Percentiles rank a stretch among this genome's conserved stretches.
These are phyloP conservation scores for Ovibos moschatus DNA, from an alignment of 2,113 vertebrate genomes.

Conservation along the genomic window DNA sequence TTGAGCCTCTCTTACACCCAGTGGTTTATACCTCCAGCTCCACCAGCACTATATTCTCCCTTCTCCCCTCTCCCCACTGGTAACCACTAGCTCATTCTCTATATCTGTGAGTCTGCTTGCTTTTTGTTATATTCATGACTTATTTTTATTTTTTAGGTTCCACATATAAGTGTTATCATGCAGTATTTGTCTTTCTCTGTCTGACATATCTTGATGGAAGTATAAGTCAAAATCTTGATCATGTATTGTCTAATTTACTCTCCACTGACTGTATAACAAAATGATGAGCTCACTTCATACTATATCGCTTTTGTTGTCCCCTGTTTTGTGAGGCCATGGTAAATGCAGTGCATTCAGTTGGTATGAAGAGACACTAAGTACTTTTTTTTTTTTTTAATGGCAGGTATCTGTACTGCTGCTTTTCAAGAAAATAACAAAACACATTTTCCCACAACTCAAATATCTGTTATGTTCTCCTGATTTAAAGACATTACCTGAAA, in stretches of 20 bases:
- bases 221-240: neutral
- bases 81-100: neutral
- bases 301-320: neutral
- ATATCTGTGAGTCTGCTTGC: neutral
- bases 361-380: neutral
- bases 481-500: slow-evolving; percentile 25
- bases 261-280: neutral
- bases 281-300: neutral
- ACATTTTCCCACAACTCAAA: neutral
- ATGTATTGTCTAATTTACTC: neutral
- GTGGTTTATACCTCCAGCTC: neutral
- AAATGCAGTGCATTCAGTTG: neutral
- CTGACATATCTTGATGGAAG: neutral
- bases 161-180: neutral
- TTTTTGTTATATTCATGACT: neutral
- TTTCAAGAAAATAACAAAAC: neutral
- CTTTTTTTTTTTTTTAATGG: neutral
- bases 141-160: neutral
- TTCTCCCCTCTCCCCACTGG: neutral
- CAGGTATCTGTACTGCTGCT: neutral
- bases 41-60: neutral
- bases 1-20: neutral
- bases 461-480: neutral
- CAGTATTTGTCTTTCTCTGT: neutral
- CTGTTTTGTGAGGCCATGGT: neutral